Evolutionary conservation across 2,113 vertebrate genomes (phyloP).

Genomic region (Chinchilla lanigera): DNA sequence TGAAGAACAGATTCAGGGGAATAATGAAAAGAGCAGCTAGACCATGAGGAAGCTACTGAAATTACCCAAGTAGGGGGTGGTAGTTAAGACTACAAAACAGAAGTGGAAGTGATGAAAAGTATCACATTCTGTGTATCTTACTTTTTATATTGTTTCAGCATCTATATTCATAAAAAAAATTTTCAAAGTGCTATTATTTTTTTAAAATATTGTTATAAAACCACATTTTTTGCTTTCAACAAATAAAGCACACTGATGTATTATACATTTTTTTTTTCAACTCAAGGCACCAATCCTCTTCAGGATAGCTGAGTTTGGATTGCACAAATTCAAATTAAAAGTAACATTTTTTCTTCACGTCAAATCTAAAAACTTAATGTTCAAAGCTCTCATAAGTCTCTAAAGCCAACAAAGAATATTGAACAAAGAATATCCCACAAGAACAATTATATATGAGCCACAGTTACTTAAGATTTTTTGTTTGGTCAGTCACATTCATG

Average conservation of each 20-base stretch:
- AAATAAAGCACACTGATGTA: not conserved
- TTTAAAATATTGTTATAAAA: conserved; percentile 38
- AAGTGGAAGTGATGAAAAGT: not conserved
- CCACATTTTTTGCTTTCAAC: conserved; percentile 14
- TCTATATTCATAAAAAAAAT: not conserved
- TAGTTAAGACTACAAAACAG: not conserved
- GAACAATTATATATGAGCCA: not conserved
- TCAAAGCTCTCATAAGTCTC: not conserved
- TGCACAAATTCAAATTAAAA: conserved; percentile 53
- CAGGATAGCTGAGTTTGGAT: conserved; percentile 20
- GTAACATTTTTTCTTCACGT: conserved; percentile 34
- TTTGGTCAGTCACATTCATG: not conserved
- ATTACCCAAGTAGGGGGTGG: not conserved
- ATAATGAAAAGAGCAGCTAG: not conserved
- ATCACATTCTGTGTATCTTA: not conserved
- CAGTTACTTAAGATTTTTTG: not conserved
- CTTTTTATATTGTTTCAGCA: conserved; percentile 1
- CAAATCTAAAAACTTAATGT: conserved; percentile 50
- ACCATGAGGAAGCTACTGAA: not conserved
- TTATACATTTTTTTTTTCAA: not conserved
- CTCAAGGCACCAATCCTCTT: conserved; percentile 4
- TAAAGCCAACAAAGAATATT: not conserved
- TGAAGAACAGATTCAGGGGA: not conserved
- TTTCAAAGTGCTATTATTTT: not conserved
- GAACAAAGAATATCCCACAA: not conserved